phyloP scores from a whole-genome alignment of 2,113 vertebrate genomes.

The Tringa solitaria region DNA sequence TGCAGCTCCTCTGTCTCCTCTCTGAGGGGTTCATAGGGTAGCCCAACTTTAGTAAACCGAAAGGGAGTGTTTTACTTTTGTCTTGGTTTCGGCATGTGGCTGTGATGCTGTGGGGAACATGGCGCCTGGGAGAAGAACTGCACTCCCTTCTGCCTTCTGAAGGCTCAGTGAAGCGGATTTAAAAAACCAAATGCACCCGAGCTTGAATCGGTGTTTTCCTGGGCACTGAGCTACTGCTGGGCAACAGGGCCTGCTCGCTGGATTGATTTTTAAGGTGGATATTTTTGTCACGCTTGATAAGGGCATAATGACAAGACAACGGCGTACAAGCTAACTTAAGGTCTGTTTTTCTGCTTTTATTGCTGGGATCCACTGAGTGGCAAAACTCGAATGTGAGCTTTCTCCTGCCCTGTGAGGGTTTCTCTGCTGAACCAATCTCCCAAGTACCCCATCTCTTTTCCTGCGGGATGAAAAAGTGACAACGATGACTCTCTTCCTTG shows the following conservation, averaged over 20 bases:
- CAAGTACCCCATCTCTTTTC: not conserved
- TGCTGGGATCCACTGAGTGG: not conserved
- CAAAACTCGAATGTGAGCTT: not conserved
- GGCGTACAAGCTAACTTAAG: not conserved
- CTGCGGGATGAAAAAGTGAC: not conserved
- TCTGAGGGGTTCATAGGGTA: not conserved
- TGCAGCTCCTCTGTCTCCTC: not conserved
- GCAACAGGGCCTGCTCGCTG: not conserved
- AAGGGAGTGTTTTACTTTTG: not conserved
- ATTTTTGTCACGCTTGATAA: not conserved
- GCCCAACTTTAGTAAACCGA: accelerated
- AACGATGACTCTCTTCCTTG: not conserved
- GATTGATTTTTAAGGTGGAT: not conserved
- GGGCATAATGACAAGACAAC: not conserved
- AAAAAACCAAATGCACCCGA: accelerated
- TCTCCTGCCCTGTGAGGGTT: not conserved
- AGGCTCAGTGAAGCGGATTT: not conserved
- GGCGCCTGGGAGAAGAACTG: not conserved
- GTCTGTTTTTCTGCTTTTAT: not conserved
- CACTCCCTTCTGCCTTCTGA: not conserved
- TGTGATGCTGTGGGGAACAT: not conserved
- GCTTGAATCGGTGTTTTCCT: not conserved
- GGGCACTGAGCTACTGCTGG: not conserved
- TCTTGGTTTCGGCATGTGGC: accelerated
- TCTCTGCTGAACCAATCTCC: not conserved